phyloP scores from a whole-genome alignment of 1,140 invertebrate genomes.

The Lysiphlebus fabarum region DNA sequence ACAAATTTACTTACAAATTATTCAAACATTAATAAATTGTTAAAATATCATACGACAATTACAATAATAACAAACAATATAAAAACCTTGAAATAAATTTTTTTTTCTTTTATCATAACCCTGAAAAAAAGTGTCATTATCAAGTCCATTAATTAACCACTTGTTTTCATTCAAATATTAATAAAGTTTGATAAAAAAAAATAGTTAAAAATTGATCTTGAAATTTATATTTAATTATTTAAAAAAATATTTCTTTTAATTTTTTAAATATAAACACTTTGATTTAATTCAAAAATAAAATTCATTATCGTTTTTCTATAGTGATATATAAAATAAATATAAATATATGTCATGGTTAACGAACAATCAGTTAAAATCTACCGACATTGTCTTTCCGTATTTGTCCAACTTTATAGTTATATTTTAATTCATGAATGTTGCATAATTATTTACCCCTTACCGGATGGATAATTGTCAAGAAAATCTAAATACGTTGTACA shows the following conservation, averaged over 20 bases:
- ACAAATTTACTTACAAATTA: no score
- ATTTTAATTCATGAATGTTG: conserved; percentile 49
- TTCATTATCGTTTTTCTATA: conserved; percentile 6
- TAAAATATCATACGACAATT: no score
- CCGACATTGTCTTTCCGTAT: conserved; percentile 40
- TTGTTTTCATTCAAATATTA: no score
- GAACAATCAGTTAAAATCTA: conserved; percentile 53
- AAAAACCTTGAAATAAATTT: conserved; percentile 11
- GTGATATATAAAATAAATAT: no score
- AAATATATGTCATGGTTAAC: conserved; percentile 54
- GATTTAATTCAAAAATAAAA: conserved; percentile 1
- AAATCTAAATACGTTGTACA: conserved; percentile 44
- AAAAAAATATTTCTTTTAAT: neutral
- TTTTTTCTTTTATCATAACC: conserved; percentile 4
- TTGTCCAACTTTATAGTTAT: neutral
- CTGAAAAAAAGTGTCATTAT: neutral
- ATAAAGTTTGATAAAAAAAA: no score
- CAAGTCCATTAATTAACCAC: no score
- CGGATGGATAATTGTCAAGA: conserved; percentile 57
- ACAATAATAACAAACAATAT: no score
- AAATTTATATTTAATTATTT: no score
- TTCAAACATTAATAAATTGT: no score
- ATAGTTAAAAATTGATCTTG: no score
- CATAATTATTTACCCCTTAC: conserved; percentile 52
- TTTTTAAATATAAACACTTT: conserved; percentile 1